Percentiles rank a stretch among this genome's conserved stretches.
phyloP scores from a whole-genome alignment of 1,140 invertebrate genomes.

The Zelostemma sp. region DNA sequence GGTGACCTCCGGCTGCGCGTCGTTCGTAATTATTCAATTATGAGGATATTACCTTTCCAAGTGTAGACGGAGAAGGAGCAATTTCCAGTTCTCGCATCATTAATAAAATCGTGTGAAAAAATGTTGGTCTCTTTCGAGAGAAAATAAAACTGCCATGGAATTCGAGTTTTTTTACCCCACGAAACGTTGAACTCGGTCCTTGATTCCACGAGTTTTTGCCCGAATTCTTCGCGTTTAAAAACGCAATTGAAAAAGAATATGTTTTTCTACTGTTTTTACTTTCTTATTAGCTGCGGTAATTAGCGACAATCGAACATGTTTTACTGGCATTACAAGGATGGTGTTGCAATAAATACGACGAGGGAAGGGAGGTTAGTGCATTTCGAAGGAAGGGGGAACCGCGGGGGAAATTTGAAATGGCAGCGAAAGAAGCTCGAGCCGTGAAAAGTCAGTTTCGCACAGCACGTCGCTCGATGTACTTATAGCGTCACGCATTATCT shows the following conservation, averaged over 20 bases:
- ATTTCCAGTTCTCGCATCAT: no score
- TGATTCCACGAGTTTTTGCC: no score
- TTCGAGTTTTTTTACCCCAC: no score
- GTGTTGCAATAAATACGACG: conserved; percentile 10
- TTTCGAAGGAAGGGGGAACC: conserved; percentile 33
- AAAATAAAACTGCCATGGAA: no score
- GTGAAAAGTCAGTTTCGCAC: conserved; percentile 56
- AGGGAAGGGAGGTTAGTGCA: conserved; percentile 19
- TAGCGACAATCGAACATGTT: no score
- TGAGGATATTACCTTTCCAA: conserved; percentile 16
- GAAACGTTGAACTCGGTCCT: no score
- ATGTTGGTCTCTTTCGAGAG: no score
- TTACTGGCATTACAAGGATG: neutral
- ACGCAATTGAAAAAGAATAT: no score
- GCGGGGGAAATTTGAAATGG: conserved; percentile 54
- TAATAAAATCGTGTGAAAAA: no score
- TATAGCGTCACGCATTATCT: conserved; percentile 13
- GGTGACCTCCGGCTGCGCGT: conserved; percentile 23
- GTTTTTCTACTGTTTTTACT: no score
- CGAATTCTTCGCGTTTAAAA: no score
- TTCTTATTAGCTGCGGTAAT: no score
- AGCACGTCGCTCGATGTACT: conserved; percentile 36
- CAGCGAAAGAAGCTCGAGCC: conserved; percentile 46
- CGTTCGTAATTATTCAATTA: conserved; percentile 27
- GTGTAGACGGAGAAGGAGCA: conserved; percentile 14